A percentile compares a stretch with the other conserved stretches of the same genome.
Conservation (phyloP, 30 jellyfish, hydroid and myxozoan genomes). For the Hydractinia symbiolongicarpus region DNA sequence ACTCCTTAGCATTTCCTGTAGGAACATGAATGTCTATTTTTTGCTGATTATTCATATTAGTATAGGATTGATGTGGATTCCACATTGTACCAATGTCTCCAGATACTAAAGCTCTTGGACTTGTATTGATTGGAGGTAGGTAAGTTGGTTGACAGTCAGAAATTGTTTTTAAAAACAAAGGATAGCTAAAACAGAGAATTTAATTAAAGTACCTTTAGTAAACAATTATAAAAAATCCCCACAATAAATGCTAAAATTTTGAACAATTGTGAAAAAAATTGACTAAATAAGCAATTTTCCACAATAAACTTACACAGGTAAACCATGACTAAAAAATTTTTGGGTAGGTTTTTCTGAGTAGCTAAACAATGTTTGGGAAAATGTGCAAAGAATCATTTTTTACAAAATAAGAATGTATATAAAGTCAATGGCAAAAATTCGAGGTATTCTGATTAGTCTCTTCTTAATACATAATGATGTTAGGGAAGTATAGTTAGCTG, state of each 20-base stretch:
- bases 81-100: not conserved
- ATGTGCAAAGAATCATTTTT: too few relatives aligned
- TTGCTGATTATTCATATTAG: not conserved
- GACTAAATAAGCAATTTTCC: too few relatives aligned
- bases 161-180: not conserved
- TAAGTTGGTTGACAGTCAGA: constrained; percentile 28
- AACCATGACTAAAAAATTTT: too few relatives aligned
- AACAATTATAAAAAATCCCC: not conserved
- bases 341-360: too few relatives aligned
- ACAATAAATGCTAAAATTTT: too few relatives aligned
- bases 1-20: not conserved
- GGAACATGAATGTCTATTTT: not conserved
- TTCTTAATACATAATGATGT: too few relatives aligned
- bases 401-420: too few relatives aligned
- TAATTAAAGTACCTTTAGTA: not conserved
- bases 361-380: too few relatives aligned
- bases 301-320: too few relatives aligned
- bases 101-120: not conserved
- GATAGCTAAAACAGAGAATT: constrained; percentile 7
- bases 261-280: not conserved
- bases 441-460: too few relatives aligned
- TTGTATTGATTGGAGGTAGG: constrained; percentile 22
- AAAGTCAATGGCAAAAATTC: too few relatives aligned
- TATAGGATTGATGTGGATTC: constrained; percentile 3
- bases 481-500: too few relatives aligned